phyloP scores from a whole-genome alignment of 2,888 invertebrate species.

The Campoletis raptor region DNA sequence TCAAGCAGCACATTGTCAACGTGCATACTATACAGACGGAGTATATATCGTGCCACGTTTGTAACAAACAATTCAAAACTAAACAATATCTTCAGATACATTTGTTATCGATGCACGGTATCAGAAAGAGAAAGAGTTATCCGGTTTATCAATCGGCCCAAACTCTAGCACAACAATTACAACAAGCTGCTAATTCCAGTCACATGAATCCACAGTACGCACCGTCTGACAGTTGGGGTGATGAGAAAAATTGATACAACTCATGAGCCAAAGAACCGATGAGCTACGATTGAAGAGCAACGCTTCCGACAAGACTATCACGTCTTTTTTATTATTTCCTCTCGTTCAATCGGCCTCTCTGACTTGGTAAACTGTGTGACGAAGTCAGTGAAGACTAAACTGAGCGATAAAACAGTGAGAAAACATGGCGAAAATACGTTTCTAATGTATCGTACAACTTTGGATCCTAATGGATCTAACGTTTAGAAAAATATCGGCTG shows the following conservation, averaged over 20 bases:
- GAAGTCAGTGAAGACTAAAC: background rate
- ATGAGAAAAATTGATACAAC: conserved; percentile 77
- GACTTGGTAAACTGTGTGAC: background rate
- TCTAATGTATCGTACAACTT: background rate
- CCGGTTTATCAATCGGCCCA: conserved; percentile 81
- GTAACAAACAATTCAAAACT: conserved; percentile 89
- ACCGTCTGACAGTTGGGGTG: conserved; percentile 77
- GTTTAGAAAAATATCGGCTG: background rate
- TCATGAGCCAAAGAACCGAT: conserved; percentile 47
- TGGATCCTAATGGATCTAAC: background rate
- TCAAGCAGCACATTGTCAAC: conserved; percentile 90
- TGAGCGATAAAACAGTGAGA: background rate
- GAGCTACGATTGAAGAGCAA: conserved; percentile 38
- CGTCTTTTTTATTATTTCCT: conserved; percentile 5
- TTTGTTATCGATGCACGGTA: conserved; percentile 89
- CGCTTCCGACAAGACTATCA: background rate
- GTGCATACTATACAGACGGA: conserved; percentile 88
- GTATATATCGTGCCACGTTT: conserved; percentile 88
- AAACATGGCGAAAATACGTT: background rate
- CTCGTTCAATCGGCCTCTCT: background rate
- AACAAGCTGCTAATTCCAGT: conserved; percentile 70
- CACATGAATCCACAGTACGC: conserved; percentile 75
- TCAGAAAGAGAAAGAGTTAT: conserved; percentile 87
- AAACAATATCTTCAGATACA: conserved; percentile 90
- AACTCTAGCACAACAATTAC: conserved; percentile 74